These are phyloP conservation scores for Calyptommatus sinebrachiatus DNA, from an alignment of 2,113 vertebrate genomes.

Conservation along the genomic window DNA sequence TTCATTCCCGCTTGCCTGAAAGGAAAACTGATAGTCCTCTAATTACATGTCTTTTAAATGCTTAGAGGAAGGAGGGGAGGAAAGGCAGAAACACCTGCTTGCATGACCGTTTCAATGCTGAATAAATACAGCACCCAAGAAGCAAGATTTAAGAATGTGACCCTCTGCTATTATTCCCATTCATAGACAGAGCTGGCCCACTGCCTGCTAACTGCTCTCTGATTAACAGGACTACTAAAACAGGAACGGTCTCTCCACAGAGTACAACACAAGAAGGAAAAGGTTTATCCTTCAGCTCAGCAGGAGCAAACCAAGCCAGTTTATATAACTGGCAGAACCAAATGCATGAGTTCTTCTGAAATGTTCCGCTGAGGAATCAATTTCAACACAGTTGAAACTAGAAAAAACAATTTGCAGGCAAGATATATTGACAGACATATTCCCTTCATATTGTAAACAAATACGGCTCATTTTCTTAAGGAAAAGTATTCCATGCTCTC, in stretches of 20 bases:
- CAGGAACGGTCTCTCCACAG: background rate
- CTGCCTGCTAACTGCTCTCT: background rate
- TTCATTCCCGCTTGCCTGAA: background rate
- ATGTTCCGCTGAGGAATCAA: background rate
- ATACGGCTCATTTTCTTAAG: too few relatives aligned
- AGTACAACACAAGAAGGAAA: background rate
- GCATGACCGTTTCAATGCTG: too few relatives aligned
- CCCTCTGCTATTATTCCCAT: background rate
- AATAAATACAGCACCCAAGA: background rate
- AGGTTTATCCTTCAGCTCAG: background rate
- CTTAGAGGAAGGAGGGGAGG: background rate
- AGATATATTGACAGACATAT: background rate
- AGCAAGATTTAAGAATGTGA: background rate
- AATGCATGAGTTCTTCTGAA: background rate
- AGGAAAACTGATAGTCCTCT: background rate
- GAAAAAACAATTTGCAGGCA: background rate
- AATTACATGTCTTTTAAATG: background rate
- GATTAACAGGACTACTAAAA: background rate
- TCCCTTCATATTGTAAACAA: too few relatives aligned
- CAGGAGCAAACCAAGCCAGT: background rate
- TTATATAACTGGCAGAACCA: background rate
- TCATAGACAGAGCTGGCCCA: background rate
- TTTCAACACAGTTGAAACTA: too few relatives aligned
- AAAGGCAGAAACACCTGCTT: background rate
- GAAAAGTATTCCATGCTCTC: too few relatives aligned